Conservation (phyloP, 2,888 invertebrate genomes). For the Andrena fulva region DNA sequence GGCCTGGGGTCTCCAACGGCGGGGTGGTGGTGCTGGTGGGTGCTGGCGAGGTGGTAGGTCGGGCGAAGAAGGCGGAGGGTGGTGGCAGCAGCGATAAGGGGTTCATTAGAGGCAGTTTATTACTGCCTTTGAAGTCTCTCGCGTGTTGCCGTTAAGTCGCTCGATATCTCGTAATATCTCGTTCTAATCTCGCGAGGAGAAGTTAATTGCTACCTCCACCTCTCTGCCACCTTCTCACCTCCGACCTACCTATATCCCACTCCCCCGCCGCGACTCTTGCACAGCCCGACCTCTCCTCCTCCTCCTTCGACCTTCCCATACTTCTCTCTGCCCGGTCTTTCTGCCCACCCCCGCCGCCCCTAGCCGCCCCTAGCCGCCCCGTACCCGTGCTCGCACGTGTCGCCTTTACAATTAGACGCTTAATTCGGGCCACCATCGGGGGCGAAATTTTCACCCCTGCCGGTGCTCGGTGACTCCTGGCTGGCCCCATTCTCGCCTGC, state of each 20-base stretch:
- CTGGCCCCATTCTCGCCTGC: conserved; percentile 20
- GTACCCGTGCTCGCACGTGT: conserved; percentile 71
- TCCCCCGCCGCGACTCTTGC: conserved; percentile 61
- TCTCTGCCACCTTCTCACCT: conserved; percentile 76
- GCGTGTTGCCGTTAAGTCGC: conserved; percentile 85
- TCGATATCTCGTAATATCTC: conserved; percentile 85
- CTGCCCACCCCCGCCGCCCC: conserved; percentile 52
- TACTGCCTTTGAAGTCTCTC: conserved; percentile 85
- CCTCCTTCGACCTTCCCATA: conserved; percentile 51
- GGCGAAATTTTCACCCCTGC: conserved; percentile 61
- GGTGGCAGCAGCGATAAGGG: conserved; percentile 82
- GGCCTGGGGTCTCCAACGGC: conserved; percentile 11
- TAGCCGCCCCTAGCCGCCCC: conserved; percentile 34
- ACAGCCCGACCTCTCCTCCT: conserved; percentile 46
- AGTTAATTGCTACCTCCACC: conserved; percentile 82
- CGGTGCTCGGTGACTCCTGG: conserved; percentile 33
- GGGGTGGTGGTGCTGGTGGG: conserved; percentile 21
- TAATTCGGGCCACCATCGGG: conserved; percentile 68
- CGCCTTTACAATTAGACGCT: conserved; percentile 79
- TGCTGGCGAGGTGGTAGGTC: conserved; percentile 68
- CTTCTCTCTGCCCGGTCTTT: conserved; percentile 36
- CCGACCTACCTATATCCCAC: conserved; percentile 66
- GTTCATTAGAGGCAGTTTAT: conserved; percentile 85
- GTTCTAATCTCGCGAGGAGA: conserved; percentile 85
- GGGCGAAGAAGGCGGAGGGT: conserved; percentile 70